Evolutionary conservation across 2,113 vertebrate genomes (phyloP).

Genomic region (Petaurus breviceps): DNA sequence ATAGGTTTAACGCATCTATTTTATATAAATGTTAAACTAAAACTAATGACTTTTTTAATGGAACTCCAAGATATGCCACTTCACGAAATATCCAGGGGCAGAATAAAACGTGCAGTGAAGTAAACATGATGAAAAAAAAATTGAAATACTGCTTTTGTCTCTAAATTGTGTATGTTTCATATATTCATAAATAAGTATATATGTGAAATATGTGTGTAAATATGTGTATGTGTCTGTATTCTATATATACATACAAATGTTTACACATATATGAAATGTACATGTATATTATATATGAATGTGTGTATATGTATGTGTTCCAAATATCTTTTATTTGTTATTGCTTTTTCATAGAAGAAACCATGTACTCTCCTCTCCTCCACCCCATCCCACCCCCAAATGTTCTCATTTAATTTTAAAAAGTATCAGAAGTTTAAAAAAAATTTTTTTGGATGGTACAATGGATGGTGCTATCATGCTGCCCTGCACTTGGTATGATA

Average conservation of each 20-base stretch:
- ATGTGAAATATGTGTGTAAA: too few relatives aligned
- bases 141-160: constrained; percentile 10
- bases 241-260: not conserved
- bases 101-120: constrained; percentile 58
- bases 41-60: constrained; percentile 72
- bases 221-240: too few relatives aligned
- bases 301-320: not conserved
- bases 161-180: not conserved
- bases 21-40: constrained; percentile 75
- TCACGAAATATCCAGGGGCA: constrained; percentile 67
- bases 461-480: constrained; percentile 49
- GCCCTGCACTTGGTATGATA: constrained; percentile 59
- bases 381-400: constrained; percentile 55
- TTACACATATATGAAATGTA: not conserved
- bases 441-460: constrained; percentile 40
- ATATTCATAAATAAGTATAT: not conserved
- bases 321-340: constrained; percentile 25
- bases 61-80: constrained; percentile 71
- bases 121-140: constrained; percentile 60
- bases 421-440: constrained; percentile 40
- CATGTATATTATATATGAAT: not conserved
- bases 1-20: constrained; percentile 74
- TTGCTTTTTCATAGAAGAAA: constrained; percentile 43
- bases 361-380: constrained; percentile 28
- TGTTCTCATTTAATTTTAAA: constrained; percentile 52